Evolutionary conservation across 2,113 vertebrate genomes (phyloP).

Genomic region (Haplotaxodon microlepis): DNA sequence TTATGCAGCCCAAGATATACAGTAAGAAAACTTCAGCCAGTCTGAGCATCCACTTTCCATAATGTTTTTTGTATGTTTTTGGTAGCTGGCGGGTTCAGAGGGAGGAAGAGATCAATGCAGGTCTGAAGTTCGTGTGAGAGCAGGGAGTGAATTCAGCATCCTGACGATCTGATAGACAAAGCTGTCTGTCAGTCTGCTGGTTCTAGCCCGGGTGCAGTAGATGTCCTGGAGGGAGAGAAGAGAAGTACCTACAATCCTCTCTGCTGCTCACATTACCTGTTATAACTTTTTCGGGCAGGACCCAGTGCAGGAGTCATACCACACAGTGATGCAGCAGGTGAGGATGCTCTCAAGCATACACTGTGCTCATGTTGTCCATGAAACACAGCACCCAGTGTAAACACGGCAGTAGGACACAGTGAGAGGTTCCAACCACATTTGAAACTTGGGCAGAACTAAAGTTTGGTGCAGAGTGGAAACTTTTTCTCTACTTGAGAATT

Average conservation of each 20-base stretch:
- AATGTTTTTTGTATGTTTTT: accelerated
- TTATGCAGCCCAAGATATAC: background rate
- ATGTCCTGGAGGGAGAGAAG: accelerated
- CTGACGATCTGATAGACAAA: accelerated
- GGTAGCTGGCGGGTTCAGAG: accelerated
- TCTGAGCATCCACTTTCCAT: background rate
- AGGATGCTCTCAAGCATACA: background rate
- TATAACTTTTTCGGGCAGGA: accelerated
- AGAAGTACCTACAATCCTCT: background rate
- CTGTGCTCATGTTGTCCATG: background rate
- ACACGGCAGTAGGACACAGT: background rate
- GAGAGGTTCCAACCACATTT: background rate
- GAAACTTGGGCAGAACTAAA: background rate
- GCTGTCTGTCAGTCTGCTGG: background rate
- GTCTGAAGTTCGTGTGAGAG: accelerated
- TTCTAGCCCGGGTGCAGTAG: background rate
- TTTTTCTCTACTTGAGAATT: accelerated
- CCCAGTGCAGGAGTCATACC: background rate
- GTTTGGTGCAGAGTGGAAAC: background rate
- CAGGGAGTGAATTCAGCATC: accelerated
- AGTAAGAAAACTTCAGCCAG: background rate
- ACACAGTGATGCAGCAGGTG: accelerated
- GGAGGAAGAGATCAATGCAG: accelerated
- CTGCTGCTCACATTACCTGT: accelerated
- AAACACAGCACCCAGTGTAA: background rate